Evolutionary conservation across 2,888 invertebrate species (phyloP), one percentile per base, ranked within the genome.

Genomic region (Uloborus plumipes): DNA sequence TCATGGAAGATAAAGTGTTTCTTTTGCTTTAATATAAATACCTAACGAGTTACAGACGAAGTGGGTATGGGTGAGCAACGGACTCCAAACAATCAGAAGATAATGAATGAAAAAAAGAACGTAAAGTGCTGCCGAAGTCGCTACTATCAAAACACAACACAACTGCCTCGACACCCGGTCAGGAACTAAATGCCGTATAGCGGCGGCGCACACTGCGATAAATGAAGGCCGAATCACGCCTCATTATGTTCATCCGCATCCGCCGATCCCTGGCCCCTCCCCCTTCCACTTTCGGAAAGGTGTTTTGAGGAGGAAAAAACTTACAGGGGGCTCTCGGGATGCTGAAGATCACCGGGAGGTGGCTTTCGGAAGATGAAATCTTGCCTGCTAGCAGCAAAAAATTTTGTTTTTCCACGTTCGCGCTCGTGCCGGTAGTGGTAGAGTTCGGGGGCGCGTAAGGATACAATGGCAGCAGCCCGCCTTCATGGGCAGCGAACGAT

Each of bases 101-200:
- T 39, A 39, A 39, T 39, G 78, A 78, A 81, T 70, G 72, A 85
- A 85, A 85, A 84, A 85, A 85, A 84, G 69, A 85, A 84, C 84
- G 85, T 2, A 85, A 85, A 85, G 84, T 84, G 82, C 85, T 85
- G 75, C 81, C 79, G 84, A 85, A 80, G 83, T 85, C 83, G 84
- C 85, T 84, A 85, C 85, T 74, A 84, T 84, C 75, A 74, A 39
- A 85, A 85, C 85, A 78, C 85, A 85, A 85, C 85, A 77, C 84
- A 85, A 85, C 81, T 67, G 84, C 85, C 82, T 67, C 80, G 84
- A 77, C 75, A 84, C 85, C 69, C 75, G 66, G 77, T 77, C 91
- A 91, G 90, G 91, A 91, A 91, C 91, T 91, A 91, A 91, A 91
- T 91, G 91, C 90, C 90, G 89, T 89, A 88, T 86, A 64, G 70